Evolutionary conservation across 1,140 invertebrate genomes (phyloP), one percentile per base, ranked within the genome.

Genomic region (Phymorhynchus buccinoides): DNA sequence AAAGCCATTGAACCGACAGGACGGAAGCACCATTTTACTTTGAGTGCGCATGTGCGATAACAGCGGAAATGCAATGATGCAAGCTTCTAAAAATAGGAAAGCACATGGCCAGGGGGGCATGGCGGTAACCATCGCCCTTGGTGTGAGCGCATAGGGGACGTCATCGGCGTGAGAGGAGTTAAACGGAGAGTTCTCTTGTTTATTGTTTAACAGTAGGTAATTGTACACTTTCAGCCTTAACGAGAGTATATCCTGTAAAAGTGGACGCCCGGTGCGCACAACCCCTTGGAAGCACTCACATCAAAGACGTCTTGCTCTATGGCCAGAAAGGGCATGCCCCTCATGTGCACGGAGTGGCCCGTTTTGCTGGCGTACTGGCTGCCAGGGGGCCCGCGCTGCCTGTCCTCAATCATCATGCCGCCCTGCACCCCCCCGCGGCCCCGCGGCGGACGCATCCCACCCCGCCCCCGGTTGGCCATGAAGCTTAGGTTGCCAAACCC

Each of bases 271-370:
- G n/a, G n/a, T n/a, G n/a, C n/a, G n/a, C n/a, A n/a, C n/a, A n/a
- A n/a, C n/a, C n/a, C n/a, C n/a, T n/a, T n/a, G 12, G 48, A 9
- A n/a, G 68, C 12, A 87, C 88, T 87, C 88, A 93, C 92, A 84
- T 93, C 91, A 85, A 87, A 88, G 62, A 93, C 90, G 87, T 93
- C 92, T 37, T 88, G 84, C 62, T 93, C 92, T 32, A 90, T 89
- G 79, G 93, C 92, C 75, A 91, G 89, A 85, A 92, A 93, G 56
- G 98, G 98, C 83, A 99, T 94, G 3, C 97, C 97, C 89, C 97
- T 94, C 97, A 98, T 98, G 92, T 98, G 97, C 75, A 98, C 96
- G 18, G 91, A 92, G 87, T 93, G 92, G 14, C 92, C 92, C 27
- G 93, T 93, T 41, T 88, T 89, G 86, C 93, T 93, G 79, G 90